Evolutionary conservation across 2,888 invertebrate species (phyloP).

Genomic region (Meta bourneti): DNA sequence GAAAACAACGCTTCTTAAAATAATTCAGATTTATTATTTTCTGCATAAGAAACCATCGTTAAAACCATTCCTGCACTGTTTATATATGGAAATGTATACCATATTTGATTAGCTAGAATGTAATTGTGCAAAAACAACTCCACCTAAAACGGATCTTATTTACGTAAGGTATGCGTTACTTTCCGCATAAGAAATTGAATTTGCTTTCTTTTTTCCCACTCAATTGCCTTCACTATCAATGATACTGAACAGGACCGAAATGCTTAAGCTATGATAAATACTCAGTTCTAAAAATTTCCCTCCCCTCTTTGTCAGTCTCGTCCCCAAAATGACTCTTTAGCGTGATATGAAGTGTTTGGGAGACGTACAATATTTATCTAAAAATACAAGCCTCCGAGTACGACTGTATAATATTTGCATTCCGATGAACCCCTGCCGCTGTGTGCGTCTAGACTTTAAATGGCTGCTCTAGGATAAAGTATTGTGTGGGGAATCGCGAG

Average conservation of each 20-base stretch:
- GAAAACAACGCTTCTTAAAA: no score
- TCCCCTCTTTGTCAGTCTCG: not conserved
- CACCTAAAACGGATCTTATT: no score
- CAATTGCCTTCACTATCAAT: not conserved
- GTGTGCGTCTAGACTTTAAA: constrained; percentile 34
- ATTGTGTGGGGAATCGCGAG: not conserved
- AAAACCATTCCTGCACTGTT: no score
- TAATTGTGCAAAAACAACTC: no score
- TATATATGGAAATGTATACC: no score
- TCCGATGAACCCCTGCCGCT: not conserved
- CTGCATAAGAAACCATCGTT: no score
- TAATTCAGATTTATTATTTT: no score
- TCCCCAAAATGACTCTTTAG: constrained; percentile 32
- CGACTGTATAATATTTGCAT: constrained; percentile 58
- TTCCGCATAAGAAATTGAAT: no score
- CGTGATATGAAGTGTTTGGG: constrained; percentile 29
- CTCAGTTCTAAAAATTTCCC: constrained; percentile 5
- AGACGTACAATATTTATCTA: constrained; percentile 35
- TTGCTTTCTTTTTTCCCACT: no score
- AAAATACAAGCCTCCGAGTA: constrained; percentile 33
- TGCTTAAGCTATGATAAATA: constrained; percentile 30
- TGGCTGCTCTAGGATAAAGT: constrained; percentile 33
- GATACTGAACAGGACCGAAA: not conserved
- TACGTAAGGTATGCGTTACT: no score
- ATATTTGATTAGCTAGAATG: no score